Percentiles rank a stretch among this genome's conserved stretches.
phyloP scores from a whole-genome alignment of 2,113 vertebrate genomes.

The Malurus cyaneus region DNA sequence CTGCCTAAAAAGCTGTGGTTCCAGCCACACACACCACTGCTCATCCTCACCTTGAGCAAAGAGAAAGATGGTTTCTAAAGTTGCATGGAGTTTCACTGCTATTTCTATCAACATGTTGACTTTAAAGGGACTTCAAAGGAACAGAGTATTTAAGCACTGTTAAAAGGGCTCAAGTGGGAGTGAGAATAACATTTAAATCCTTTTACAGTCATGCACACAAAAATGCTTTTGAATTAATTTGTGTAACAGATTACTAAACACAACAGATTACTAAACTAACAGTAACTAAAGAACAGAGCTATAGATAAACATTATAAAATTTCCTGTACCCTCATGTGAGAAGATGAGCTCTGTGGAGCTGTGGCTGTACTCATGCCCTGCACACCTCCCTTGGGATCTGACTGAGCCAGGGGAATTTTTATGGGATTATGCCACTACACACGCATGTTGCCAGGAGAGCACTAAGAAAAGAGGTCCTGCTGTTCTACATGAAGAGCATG shows the following conservation, averaged over 20 bases:
- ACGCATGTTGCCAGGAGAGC: neutral
- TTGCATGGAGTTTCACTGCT: neutral
- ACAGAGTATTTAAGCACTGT: neutral
- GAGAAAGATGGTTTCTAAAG: neutral
- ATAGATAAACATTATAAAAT: neutral
- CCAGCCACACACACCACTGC: neutral
- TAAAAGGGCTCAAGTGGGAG: neutral
- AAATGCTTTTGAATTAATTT: neutral
- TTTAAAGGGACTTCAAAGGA: neutral
- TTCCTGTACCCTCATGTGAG: neutral
- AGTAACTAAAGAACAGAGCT: neutral
- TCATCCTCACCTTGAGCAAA: neutral
- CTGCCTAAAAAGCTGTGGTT: neutral
- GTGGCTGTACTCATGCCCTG: neutral
- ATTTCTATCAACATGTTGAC: neutral
- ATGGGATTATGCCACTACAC: neutral
- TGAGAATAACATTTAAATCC: neutral
- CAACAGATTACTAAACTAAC: too few relatives aligned
- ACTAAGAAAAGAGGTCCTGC: neutral
- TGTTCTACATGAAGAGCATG: neutral
- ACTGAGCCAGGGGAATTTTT: neutral
- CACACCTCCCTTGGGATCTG: neutral
- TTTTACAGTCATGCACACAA: neutral
- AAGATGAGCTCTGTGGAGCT: fast-evolving
- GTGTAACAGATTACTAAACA: neutral